A percentile compares a stretch with the other conserved stretches of the same genome.
Conservation (phyloP, 2,797 vertebrate genomes). For the Catamblyrhynchus diadema region DNA sequence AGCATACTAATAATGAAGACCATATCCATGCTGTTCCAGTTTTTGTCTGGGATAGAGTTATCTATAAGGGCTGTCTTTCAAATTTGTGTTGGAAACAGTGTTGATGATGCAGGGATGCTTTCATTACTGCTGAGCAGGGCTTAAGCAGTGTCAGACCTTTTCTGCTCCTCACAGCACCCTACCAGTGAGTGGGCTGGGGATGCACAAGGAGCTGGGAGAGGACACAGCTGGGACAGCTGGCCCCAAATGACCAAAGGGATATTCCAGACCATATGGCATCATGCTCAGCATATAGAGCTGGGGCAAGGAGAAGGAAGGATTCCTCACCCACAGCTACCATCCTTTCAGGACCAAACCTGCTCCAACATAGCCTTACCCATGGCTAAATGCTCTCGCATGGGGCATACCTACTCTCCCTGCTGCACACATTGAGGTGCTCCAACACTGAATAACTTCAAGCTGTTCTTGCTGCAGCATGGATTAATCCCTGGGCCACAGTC, state of each 20-base stretch:
- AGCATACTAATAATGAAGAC: neutral
- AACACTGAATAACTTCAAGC: neutral
- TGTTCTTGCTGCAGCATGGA: neutral
- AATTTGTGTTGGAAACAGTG: neutral
- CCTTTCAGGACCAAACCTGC: neutral
- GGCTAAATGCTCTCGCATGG: neutral
- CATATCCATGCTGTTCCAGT: neutral
- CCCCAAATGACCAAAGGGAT: neutral
- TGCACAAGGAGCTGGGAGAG: neutral
- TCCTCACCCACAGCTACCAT: neutral
- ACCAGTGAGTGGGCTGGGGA: neutral
- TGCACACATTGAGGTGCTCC: neutral
- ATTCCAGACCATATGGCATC: neutral
- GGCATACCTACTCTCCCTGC: neutral
- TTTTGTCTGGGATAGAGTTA: neutral
- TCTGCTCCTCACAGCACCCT: neutral
- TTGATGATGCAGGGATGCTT: neutral
- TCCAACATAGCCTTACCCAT: neutral
- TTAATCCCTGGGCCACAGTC: neutral
- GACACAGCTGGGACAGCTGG: neutral
- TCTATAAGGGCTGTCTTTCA: fast-evolving
- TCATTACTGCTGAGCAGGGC: neutral
- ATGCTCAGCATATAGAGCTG: neutral
- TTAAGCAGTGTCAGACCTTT: neutral
- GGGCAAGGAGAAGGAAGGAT: neutral